Conservation (phyloP, 2,113 vertebrate genomes). For the Boulengeromyrus knoepffleri region DNA sequence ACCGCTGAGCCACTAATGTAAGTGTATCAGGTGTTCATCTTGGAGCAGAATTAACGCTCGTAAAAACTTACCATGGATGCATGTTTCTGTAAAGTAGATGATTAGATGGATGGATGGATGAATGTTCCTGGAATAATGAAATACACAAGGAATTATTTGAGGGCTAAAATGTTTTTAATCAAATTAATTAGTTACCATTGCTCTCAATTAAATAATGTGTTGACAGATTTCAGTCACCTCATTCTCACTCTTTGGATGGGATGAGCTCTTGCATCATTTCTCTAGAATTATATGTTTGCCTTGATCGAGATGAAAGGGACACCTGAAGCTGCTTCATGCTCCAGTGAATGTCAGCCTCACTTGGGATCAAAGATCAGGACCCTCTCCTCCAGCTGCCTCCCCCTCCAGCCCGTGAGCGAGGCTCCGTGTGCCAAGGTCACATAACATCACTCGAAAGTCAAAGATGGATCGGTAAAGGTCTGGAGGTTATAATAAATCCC, state of each 20-base stretch:
- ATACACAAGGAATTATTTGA: neutral
- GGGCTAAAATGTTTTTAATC: neutral
- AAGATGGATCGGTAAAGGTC: neutral
- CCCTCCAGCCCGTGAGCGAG: constrained; percentile 4
- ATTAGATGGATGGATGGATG: neutral
- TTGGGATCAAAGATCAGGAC: constrained; percentile 29
- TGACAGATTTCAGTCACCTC: constrained; percentile 17
- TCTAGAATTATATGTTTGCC: constrained; percentile 27
- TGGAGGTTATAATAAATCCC: neutral
- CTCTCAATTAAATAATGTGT: neutral
- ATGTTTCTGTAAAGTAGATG: neutral
- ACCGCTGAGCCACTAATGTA: neutral
- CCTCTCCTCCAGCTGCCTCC: constrained; percentile 13
- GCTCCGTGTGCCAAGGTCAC: constrained; percentile 24
- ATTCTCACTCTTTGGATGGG: neutral
- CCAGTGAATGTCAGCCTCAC: constrained; percentile 28
- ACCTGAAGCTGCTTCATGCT: constrained; percentile 22
- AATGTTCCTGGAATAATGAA: neutral
- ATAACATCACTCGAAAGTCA: neutral
- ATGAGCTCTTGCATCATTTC: constrained; percentile 10
- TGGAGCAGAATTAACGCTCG: neutral
- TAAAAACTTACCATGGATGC: neutral
- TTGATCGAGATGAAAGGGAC: constrained; percentile 39
- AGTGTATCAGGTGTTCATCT: neutral
- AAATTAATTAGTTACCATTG: neutral